Conservation (phyloP, 35 echinoderm and acorn worm genomes). For the Eucidaris tribuloides region DNA sequence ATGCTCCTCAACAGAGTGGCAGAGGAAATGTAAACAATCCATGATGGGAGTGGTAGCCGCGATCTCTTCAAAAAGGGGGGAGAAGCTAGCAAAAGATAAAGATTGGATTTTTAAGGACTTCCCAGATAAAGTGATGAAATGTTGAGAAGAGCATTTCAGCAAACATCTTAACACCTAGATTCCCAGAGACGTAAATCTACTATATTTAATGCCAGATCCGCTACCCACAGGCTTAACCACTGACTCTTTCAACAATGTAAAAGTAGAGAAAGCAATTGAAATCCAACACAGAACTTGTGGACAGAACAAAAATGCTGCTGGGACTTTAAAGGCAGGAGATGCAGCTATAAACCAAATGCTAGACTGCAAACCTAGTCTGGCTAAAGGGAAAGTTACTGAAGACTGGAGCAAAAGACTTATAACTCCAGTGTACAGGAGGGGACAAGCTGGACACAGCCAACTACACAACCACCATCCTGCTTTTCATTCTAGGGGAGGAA, state of each 20-base stretch:
- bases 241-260: not conserved
- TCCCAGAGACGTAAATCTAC: not conserved
- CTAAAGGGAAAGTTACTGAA: slow-evolving; percentile 8
- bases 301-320: not conserved
- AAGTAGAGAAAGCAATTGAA: not conserved
- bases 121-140: not conserved
- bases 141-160: slow-evolving; percentile 29
- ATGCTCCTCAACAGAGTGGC: not conserved
- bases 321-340: not conserved
- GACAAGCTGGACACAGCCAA: slow-evolving; percentile 1
- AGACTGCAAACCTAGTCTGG: not conserved
- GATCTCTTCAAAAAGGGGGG: slow-evolving; percentile 10
- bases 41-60: not conserved
- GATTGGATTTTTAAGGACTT: not conserved
- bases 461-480: not conserved
- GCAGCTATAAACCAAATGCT: not conserved
- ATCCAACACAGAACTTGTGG: not conserved
- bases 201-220: not conserved
- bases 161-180: not conserved
- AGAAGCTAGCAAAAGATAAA: not conserved
- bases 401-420: slow-evolving; percentile 26
- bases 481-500: not conserved
- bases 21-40: not conserved
- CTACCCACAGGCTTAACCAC: not conserved
- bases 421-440: slow-evolving; percentile 33